Evolutionary conservation across 2,797 vertebrate genomes (phyloP).

Genomic region (Alauda arvensis): DNA sequence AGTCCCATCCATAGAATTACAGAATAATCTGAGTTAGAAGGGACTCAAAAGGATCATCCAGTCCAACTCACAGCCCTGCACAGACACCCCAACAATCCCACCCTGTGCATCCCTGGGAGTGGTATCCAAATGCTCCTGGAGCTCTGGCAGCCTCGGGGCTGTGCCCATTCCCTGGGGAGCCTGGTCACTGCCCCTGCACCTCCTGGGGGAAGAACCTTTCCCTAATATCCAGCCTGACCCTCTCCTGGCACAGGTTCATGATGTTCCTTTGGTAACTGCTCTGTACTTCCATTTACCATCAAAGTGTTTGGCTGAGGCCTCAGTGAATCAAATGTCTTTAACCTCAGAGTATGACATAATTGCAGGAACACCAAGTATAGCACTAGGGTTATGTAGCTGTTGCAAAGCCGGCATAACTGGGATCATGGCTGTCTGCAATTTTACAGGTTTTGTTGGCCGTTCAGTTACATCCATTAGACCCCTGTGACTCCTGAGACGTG

Average conservation of each 20-base stretch:
- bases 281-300: neutral
- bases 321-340: neutral
- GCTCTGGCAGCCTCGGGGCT: rapidly evolving
- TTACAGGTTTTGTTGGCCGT: neutral
- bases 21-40: neutral
- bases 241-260: neutral
- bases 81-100: neutral
- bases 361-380: neutral
- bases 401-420: neutral
- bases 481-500: neutral
- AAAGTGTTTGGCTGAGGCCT: neutral
- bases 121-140: neutral
- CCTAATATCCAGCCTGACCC: neutral
- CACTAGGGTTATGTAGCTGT: neutral
- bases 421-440: neutral
- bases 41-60: neutral
- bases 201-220: neutral
- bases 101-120: neutral
- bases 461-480: neutral
- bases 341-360: neutral
- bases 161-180: neutral
- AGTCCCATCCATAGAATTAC: neutral
- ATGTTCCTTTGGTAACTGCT: neutral
- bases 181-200: neutral
- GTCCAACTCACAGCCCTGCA: neutral